A percentile compares a stretch with the other conserved stretches of the same genome.
These are phyloP conservation scores for Pomacea canaliculata DNA, from an alignment of 2,888 invertebrate genomes.

Conservation along the genomic window DNA sequence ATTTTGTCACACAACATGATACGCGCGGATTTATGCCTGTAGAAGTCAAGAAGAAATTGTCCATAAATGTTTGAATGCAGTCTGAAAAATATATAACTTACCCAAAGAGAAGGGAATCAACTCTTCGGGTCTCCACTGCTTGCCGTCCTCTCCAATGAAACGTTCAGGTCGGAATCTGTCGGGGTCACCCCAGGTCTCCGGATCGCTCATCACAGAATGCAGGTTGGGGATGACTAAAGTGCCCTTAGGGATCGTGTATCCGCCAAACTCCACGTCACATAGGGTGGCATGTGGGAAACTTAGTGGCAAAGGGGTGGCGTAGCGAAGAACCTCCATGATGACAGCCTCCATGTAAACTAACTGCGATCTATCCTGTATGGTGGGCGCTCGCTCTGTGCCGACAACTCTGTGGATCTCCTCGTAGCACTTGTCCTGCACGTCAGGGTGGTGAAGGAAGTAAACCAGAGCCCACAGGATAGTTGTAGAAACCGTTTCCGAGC, in stretches of 20 bases:
- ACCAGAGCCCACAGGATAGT: constrained; percentile 87
- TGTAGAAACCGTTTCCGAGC: constrained; percentile 80
- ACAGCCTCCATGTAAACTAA: too few relatives aligned
- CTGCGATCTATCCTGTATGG: constrained; percentile 36
- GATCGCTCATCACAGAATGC: constrained; percentile 45
- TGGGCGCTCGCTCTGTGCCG: constrained; percentile 45
- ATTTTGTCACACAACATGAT: too few relatives aligned
- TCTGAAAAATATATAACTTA: constrained; percentile 5
- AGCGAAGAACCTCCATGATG: background rate
- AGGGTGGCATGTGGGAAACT: constrained; percentile 36
- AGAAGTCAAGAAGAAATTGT: too few relatives aligned
- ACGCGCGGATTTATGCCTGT: too few relatives aligned
- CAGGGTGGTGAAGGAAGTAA: constrained; percentile 82
- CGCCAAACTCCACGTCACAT: constrained; percentile 49
- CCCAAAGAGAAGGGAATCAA: constrained; percentile 43
- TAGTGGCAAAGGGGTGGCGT: too few relatives aligned
- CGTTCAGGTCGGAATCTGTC: constrained; percentile 50
- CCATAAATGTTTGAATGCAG: too few relatives aligned
- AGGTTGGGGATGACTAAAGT: constrained; percentile 24
- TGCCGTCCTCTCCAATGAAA: constrained; percentile 45
- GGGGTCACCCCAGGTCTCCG: constrained; percentile 46
- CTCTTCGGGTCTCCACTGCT: constrained; percentile 33
- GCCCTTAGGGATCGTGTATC: constrained; percentile 56
- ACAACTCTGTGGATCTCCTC: constrained; percentile 60
- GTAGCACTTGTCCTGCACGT: constrained; percentile 66